Evolutionary conservation across 2,888 invertebrate genomes (phyloP), one percentile per base, ranked within the genome.

Genomic region (Cancer borealis): DNA sequence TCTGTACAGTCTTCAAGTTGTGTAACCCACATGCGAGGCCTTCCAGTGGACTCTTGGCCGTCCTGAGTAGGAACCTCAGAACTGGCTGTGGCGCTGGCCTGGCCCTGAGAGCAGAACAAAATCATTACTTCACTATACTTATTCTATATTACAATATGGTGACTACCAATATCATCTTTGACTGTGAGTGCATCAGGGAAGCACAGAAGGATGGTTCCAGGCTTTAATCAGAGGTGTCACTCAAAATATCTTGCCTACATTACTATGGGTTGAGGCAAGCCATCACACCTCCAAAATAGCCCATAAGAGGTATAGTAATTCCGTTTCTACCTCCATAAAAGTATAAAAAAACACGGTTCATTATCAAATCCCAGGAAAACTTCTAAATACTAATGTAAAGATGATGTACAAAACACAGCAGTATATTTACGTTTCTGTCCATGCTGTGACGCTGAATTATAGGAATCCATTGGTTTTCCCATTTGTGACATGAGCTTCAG

Each of bases 401-500:
- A n/a, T 30, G n/a, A 46, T 73, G 26, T 14, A 49, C 6, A 10
- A 88, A 88, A 88, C 47, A 2, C 39, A n/a, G 46, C 47, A 88
- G 17, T 21, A 88, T 47, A 88, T 49, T 49, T 49, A 88, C 88
- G 49, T 49, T 49, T 88, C 91, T 91, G 47, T 49, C 92, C 92
- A 49, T 79, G 88, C 79, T 93, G 93, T 47, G 73, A 45, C 1
- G 93, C 39, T 54, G 89, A 84, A 1, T 90, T 30, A n/a, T 73
- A 93, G 21, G 93, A 93, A 21, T 93, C 93, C 93, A 93, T 49
- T 12, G 92, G 45, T 49, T 93, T 93, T 26, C 90, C 90, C 90
- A 93, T 90, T 17, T 93, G 93, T 47, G 89, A n/a, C 89, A 93
- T 90, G 54, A 93, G n/a, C 30, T 93, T 93, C 12, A 93, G 49